phyloP scores from a whole-genome alignment of 1,140 invertebrate species.

The Cydia strobilella region DNA sequence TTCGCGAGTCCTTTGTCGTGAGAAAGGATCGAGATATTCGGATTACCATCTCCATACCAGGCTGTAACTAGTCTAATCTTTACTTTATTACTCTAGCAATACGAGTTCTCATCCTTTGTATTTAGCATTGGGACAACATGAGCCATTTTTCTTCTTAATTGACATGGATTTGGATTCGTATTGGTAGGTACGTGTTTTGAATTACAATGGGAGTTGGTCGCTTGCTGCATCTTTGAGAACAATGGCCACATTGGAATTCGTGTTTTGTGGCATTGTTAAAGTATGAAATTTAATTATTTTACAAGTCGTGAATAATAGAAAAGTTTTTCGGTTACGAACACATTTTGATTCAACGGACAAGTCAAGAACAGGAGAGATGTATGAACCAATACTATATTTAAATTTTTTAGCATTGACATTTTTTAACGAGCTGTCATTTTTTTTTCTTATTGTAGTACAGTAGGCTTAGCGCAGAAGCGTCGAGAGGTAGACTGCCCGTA shows the following conservation, averaged over 20 bases:
- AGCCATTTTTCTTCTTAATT: conserved; percentile 21
- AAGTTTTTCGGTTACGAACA: not conserved
- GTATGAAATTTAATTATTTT: not conserved
- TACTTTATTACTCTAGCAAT: not conserved
- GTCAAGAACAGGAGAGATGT: too few relatives aligned
- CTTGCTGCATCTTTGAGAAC: conserved; percentile 6
- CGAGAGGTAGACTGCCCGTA: too few relatives aligned
- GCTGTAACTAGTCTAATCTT: conserved; percentile 2
- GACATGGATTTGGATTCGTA: conserved; percentile 1
- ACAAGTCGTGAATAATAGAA: not conserved
- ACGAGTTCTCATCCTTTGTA: conserved; percentile 8
- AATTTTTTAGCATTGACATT: too few relatives aligned
- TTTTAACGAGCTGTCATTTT: too few relatives aligned
- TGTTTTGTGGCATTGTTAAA: not conserved
- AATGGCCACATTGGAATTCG: not conserved
- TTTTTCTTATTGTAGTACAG: too few relatives aligned
- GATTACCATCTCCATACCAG: conserved; percentile 19
- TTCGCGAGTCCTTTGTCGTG: conserved; percentile 14
- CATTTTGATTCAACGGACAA: too few relatives aligned
- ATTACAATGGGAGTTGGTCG: conserved; percentile 13
- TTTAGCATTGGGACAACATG: not conserved
- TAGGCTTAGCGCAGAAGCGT: too few relatives aligned
- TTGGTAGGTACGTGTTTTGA: not conserved
- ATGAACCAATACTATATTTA: too few relatives aligned
- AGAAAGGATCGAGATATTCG: conserved; percentile 18